Conservation (phyloP, 2,888 invertebrate species). For the Dryocosmus kuriphilus region DNA sequence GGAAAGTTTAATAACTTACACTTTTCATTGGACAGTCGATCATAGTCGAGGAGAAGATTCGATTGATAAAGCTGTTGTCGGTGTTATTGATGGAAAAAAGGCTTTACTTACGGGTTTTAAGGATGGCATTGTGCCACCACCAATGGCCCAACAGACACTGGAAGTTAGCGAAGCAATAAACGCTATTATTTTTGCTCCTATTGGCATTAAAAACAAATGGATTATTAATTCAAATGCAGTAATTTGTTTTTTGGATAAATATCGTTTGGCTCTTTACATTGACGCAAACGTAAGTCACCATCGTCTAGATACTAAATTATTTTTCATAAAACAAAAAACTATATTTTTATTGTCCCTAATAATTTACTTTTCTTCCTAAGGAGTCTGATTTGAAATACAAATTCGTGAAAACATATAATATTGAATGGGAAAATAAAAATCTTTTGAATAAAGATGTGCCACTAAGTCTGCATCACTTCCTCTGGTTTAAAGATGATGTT, state of each 20-base stretch:
- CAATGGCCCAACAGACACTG: slow-evolving; percentile 85
- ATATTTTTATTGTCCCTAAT: background rate
- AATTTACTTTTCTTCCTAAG: slow-evolving; percentile 53
- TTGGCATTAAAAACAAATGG: slow-evolving; percentile 50
- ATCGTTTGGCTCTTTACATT: slow-evolving; percentile 66
- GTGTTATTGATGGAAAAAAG: slow-evolving; percentile 87
- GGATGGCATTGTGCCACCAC: slow-evolving; percentile 89
- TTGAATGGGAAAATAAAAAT: slow-evolving; percentile 61
- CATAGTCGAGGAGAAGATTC: slow-evolving; percentile 79
- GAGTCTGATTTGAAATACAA: slow-evolving; percentile 61
- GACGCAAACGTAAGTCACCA: slow-evolving; percentile 59
- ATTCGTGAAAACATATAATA: slow-evolving; percentile 54
- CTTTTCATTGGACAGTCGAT: slow-evolving; percentile 83
- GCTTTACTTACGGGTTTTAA: slow-evolving; percentile 87
- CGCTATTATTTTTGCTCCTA: slow-evolving; percentile 81
- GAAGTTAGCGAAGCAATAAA: slow-evolving; percentile 80
- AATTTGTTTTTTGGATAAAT: slow-evolving; percentile 68
- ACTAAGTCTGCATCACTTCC: slow-evolving; percentile 79
- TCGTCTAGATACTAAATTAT: slow-evolving; percentile 36
- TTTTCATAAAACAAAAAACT: slow-evolving; percentile 7
- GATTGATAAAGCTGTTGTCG: slow-evolving; percentile 82
- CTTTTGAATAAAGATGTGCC: slow-evolving; percentile 52
- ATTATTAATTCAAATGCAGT: slow-evolving; percentile 76
- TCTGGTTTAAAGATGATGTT: slow-evolving; percentile 79
- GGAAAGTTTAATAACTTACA: slow-evolving; percentile 78